Evolutionary conservation across 1,140 invertebrate genomes (phyloP), one percentile per base, ranked within the genome.

Genomic region (Drosophila triauraria): DNA sequence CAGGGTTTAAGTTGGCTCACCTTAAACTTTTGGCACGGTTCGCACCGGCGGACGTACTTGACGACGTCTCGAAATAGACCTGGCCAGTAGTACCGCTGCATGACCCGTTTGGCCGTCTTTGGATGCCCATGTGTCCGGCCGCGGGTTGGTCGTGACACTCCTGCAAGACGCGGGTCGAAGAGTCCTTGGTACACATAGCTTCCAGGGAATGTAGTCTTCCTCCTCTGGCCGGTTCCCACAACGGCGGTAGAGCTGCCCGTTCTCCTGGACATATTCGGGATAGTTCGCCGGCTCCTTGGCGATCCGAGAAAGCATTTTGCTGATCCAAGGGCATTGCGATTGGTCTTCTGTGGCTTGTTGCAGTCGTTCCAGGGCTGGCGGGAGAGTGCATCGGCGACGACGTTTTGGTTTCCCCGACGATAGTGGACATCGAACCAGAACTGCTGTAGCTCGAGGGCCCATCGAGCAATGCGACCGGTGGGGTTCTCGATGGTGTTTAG

Each of bases 81-180:
- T 27, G 3, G 25, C 3, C 25, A 27, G 4, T 27, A 27, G 25
- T 4, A 5, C 25, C 25, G 4, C 2, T 32, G 30, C 48, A 25
- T 30, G 46, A 27, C 46, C 6, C 47, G 47, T 50, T 27, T 50
- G 47, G 25, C 25, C 1, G 25, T 50, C 27, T 25, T 12, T 23
- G 12, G 46, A 47, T 47, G 1, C 46, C 46, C 20, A 47, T 23
- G 46, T 47, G 20, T 12, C 23, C 47, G 7, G 25, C 20, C 6
- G 27, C 27, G 27, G 4, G 27, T 48, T 48, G 46, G 46, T 48
- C 46, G 23, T 25, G 46, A 9, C 46, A 48, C 46, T 48, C 46
- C 46, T 48, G 46, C 13, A 48, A 13, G 5, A 48, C 7, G 12
- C 46, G 46, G 20, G 20, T n/a, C n/a, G n/a, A n/a, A n/a, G n/a